A percentile compares a stretch with the other conserved stretches of the same genome.
Conservation (phyloP, 2,888 invertebrate genomes). For the Dryobotodes eremita region DNA sequence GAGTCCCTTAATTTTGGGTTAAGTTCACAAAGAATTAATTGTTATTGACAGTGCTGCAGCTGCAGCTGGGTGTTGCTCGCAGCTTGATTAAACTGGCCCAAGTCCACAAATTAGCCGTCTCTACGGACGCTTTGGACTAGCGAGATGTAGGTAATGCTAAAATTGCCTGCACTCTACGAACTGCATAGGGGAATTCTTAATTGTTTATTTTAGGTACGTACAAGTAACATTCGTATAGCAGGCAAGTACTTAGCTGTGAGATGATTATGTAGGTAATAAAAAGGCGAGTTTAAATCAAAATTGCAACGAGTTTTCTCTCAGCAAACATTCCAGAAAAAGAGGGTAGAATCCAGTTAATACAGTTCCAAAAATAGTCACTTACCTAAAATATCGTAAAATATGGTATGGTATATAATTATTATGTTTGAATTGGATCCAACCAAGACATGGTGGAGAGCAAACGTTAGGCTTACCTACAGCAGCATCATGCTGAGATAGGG, state of each 20-base stretch:
- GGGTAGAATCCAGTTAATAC: neutral
- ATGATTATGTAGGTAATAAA: neutral
- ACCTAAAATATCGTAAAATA: neutral
- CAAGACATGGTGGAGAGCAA: neutral
- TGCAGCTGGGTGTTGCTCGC: slow-evolving; percentile 43
- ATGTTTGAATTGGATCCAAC: neutral
- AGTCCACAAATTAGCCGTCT: slow-evolving; percentile 60
- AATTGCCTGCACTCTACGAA: slow-evolving; percentile 33
- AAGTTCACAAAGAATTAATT: slow-evolving; percentile 58
- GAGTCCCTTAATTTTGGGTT: slow-evolving; percentile 33
- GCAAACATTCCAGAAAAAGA: neutral
- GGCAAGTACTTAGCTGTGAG: neutral
- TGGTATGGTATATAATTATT: neutral
- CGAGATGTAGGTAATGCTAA: slow-evolving; percentile 37
- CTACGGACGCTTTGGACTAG: slow-evolving; percentile 18
- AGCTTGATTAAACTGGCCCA: slow-evolving; percentile 61
- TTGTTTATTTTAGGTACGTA: slow-evolving; percentile 3
- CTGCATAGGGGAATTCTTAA: slow-evolving; percentile 20
- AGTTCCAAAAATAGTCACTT: neutral
- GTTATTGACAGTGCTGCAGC: slow-evolving; percentile 55
- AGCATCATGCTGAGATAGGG: too few relatives aligned
- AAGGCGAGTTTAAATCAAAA: neutral
- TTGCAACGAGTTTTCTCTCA: slow-evolving; percentile 7
- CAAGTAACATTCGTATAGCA: neutral
- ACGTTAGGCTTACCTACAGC: neutral